Evolutionary conservation across 2,797 vertebrate genomes (phyloP), one percentile per base, ranked within the genome.

Genomic region (Propithecus perrieri): DNA sequence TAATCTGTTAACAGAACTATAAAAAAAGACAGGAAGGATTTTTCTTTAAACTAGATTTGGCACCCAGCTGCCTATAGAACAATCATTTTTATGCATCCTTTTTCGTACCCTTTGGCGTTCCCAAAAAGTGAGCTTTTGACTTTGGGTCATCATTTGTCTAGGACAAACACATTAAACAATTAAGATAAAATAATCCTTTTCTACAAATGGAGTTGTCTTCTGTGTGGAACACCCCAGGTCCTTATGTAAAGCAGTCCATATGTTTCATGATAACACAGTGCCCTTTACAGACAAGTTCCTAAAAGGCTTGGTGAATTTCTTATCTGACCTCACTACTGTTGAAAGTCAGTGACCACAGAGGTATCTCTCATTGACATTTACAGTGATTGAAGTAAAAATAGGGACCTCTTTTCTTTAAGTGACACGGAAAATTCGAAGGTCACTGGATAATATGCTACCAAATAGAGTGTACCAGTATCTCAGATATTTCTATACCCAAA

Each of bases 281-380:
- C n/a, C 92, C 78, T 97, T 97, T 96, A 81, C 4, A 4, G n/a
- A 94, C 53, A 95, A 76, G 50, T 43, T 92, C 59, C 65, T 75
- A 97, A 95, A 96, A 97, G 75, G 69, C 85, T 92, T 53, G 4
- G 89, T 95, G 57, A 97, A 93, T 92, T 38, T 88, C 94, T 97
- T 93, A 89, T 78, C 95, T 97, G 94, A 95, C 76, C 69, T 91
- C 94, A 98, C 91, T 26, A 86, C 69, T 95, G 78, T 11, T 95
- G 87, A 97, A 97, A 98, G 94, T 97, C 94, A 98, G 71, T 75
- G 83, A 97, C 4, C 94, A 94, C 87, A 97, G 33, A 61, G 80
- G 13, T 75, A 97, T 80, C 94, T 95, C 84, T 91, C 74, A 55
- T 59, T 94, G 92, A 94, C 96, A 98, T 98, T 98, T 97, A 96